Evolutionary conservation across 2,113 vertebrate species (phyloP), one percentile per base, ranked within the genome.

Genomic region (Equus przewalskii): DNA sequence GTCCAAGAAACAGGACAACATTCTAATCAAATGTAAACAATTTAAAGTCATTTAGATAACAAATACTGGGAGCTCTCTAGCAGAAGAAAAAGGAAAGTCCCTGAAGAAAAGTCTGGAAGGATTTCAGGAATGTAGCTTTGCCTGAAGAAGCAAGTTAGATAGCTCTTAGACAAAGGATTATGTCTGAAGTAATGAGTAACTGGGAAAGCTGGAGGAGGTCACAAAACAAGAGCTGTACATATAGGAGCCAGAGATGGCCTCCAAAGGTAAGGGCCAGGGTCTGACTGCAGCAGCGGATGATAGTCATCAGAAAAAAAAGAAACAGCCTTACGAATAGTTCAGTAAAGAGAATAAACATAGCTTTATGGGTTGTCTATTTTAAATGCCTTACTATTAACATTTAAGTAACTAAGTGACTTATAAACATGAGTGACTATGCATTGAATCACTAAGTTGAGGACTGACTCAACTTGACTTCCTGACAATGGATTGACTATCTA

Each of bases 21-120:
- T 93, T 79, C 22, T 89, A 88, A 94, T 73, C 33, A 67, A 96
- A 87, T 13, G 76, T 21, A 91, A 78, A 85, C 9, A 91, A 83
- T 69, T 85, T 96, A 67, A 86, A 78, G 30, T 58, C 28, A 51
- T 87, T 78, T 78, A 83, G 44, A 65, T 82, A 75, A 85, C 19
- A 75, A 84, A 81, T 49, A 54, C 6, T 9, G 0, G 49, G 14
- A 80, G n/a, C 7, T 41, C n/a, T 89, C 60, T 60, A 83, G 24
- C 67, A 8, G 79, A 62, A 69, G 19, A 26, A 83, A 92, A 88
- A 73, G 21, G 13, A 65, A 94, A 76, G 60, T 46, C 18, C 51
- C 44, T 76, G 9, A 56, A 58, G 60, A 93, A 96, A 70, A 28
- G 70, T 96, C 73, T 86, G 46, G 51, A 79, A 85, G 28, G 60